These are phyloP conservation scores for Heliothis subflexa DNA, from an alignment of 1,140 invertebrate species.

Conservation along the genomic window DNA sequence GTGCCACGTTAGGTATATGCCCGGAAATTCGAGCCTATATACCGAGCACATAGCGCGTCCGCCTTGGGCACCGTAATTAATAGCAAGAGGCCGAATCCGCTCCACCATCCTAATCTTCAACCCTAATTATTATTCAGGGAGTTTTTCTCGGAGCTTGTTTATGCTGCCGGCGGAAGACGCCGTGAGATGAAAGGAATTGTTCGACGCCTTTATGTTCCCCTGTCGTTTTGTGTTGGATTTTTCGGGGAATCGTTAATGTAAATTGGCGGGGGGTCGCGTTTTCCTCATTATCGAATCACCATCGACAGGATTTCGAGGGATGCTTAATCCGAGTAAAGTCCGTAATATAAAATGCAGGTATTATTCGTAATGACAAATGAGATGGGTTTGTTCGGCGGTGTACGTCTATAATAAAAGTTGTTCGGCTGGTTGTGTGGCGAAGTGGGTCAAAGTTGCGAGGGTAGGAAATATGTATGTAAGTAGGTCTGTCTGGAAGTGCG, in stretches of 20 bases:
- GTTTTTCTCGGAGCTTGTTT: constrained; percentile 64
- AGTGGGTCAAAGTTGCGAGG: constrained; percentile 75
- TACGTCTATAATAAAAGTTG: constrained; percentile 14
- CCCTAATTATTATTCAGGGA: constrained; percentile 72
- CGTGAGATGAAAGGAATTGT: constrained; percentile 57
- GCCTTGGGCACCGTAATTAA: constrained; percentile 81
- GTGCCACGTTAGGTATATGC: constrained; percentile 68
- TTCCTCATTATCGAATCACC: constrained; percentile 57
- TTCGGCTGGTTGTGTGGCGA: constrained; percentile 60
- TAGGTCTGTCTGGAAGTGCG: constrained; percentile 53
- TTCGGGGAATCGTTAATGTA: constrained; percentile 61
- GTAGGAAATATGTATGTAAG: constrained; percentile 61
- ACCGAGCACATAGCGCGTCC: constrained; percentile 48
- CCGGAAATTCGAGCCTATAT: constrained; percentile 76
- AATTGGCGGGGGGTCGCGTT: constrained; percentile 57
- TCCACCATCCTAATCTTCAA: constrained; percentile 64
- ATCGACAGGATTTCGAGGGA: constrained; percentile 26
- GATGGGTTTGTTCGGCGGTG: not conserved
- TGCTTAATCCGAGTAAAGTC: not conserved
- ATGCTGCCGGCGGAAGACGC: constrained; percentile 50
- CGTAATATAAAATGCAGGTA: not conserved
- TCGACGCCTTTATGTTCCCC: constrained; percentile 48
- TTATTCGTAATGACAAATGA: constrained; percentile 1
- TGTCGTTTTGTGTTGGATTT: constrained; percentile 54
- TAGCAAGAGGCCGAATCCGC: constrained; percentile 66